phyloP scores from a whole-genome alignment of 30 jellyfish, hydroid and myxozoan genomes.

The Rhopilema esculentum region DNA sequence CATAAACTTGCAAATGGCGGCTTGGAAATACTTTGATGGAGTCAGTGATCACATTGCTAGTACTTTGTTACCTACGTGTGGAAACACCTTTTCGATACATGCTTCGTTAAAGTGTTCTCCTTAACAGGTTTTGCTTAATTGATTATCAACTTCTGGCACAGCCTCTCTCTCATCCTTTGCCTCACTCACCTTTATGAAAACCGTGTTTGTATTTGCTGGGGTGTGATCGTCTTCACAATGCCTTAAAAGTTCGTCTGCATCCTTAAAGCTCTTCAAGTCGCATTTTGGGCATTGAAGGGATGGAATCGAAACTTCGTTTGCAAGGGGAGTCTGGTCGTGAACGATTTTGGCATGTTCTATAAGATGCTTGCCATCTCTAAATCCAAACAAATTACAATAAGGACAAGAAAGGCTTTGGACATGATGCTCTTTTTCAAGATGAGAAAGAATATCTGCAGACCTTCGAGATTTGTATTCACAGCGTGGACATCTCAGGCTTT shows the following conservation, averaged over 20 bases:
- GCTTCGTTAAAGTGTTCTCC: no score
- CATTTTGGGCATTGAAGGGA: conserved; percentile 81
- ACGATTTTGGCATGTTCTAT: no score
- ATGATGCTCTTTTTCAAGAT: conserved; percentile 27
- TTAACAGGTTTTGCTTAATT: no score
- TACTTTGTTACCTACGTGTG: conserved; percentile 39
- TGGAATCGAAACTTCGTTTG: no score
- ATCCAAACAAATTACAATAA: not conserved
- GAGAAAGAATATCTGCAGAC: not conserved
- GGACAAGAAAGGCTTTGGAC: not conserved
- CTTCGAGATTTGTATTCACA: not conserved
- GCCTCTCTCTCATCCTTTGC: no score
- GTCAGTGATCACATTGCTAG: conserved; percentile 88
- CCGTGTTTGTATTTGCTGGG: no score
- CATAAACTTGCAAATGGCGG: conserved; percentile 58
- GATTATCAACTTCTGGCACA: conserved; percentile 67
- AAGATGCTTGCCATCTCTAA: not conserved
- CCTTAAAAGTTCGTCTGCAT: conserved; percentile 38
- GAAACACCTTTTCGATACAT: conserved; percentile 10
- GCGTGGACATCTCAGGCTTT: not conserved
- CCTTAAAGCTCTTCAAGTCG: conserved; percentile 36
- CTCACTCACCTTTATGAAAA: no score
- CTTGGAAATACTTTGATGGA: conserved; percentile 86
- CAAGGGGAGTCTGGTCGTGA: no score
- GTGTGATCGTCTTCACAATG: conserved; percentile 56